Evolutionary conservation across 2,888 invertebrate genomes (phyloP), one percentile per base, ranked within the genome.

Genomic region (Drosophila nigricruria): DNA sequence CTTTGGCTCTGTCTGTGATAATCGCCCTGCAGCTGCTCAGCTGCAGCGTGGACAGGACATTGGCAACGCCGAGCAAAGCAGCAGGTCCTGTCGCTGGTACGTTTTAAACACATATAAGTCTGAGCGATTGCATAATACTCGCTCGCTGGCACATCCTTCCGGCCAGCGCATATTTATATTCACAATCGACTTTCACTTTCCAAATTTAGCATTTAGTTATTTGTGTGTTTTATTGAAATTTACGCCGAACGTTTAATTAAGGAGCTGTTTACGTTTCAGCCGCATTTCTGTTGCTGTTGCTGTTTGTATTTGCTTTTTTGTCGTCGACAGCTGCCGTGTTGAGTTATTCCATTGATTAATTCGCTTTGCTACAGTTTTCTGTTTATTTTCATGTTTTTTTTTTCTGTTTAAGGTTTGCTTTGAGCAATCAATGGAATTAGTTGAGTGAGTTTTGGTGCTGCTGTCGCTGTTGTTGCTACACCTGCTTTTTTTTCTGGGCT

Each of bases 1-100:
- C 89, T 88, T 75, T 91, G 34, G 76, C 91, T 70, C 85, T 91
- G 77, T 86, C 92, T 91, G 91, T 92, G 91, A 92, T 93, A 92
- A 71, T 91, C 32, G 85, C 84, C 80, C 73, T 92, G 81, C 92
- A 92, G 77, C 76, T 93, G 81, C 77, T 91, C 45, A 88, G 91
- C 90, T 90, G 91, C 90, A 88, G 90, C 61, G 84, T 90, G 70
- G 90, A 90, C 87, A 91, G 91, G 75, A 89, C 90, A 50, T 77
- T 89, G 66, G 92, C 91, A 20, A 77, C 90, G 69, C 91, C 92
- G 36, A 83, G 81, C 52, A 88, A 87, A 56, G 70, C 72, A 83
- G 63, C 88, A 45, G 87, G 85, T 80, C 88, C 92, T 78, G 47
- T 66, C 40, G 82, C 92, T 87, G 92, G 92, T 92, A 92, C 82